Base-by-base conservation (phyloP, 2,113 vertebrate species). In the Larimichthys crocea region DNA sequence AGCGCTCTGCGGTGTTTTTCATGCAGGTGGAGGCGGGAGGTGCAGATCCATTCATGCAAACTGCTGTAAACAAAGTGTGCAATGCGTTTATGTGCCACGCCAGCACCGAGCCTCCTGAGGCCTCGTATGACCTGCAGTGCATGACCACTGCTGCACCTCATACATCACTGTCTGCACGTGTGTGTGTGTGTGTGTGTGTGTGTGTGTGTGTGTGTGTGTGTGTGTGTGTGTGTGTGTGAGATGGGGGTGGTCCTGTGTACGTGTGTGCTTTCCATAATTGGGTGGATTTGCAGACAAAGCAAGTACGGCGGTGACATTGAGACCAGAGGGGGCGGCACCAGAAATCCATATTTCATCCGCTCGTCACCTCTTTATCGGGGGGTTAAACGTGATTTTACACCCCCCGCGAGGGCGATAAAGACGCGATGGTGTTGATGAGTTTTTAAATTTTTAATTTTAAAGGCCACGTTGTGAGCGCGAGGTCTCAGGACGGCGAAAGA, bases 281-380 rank as follows among this genome's bases (percentile, higher is more conserved):
- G 55, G 5, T 50, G 82, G 81, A 86, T 88, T 88, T 91, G 88
- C 91, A 85, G 88, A 90, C 87, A 70, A 88, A 87, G 90, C 91
- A 84, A 84, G 61, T 61, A 26, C 10, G 48, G 78, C 66, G 60
- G 84, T 84, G 90, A 88, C 87, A 87, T 88, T 90, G 83, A 91
- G 80, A 85, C 35, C 80, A 62, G 78, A 14, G 69, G 55, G 62
- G 67, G 74, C 67, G 73, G 49, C 69, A 1, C 2, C 0, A 75
- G 14, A 66, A 22, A 77, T 44, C 4, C 10, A 5, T 59, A 19
- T 81, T 55, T 79, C 56, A 75, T 14, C 3, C 17, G 35, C 67
- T 68, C n/a, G 42, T 68, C n/a, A 2, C 1, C 74, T 19, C 55
- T 14, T 52, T 12, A 24, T 49, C n/a, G 0, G 0, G 17, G 56